phyloP scores from a whole-genome alignment of 2,888 invertebrate genomes.

The Cheilosia pagana region DNA sequence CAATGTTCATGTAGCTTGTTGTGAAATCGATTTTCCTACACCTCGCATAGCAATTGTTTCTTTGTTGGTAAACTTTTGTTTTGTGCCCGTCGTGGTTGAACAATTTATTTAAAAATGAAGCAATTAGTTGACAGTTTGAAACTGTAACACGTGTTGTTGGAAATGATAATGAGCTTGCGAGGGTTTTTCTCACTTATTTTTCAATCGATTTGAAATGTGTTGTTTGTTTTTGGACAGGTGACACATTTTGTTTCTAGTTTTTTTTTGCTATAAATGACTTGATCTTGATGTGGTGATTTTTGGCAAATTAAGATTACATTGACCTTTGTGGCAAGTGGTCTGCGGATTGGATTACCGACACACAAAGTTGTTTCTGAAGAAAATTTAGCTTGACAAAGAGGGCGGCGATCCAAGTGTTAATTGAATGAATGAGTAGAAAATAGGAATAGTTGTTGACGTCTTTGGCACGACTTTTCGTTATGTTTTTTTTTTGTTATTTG shows the following conservation, averaged over 20 bases:
- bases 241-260: constrained; percentile 38
- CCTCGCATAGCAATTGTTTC: constrained; percentile 16
- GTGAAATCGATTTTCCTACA: constrained; percentile 63
- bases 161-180: constrained; percentile 48
- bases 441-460: too few relatives aligned
- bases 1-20: not conserved
- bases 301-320: constrained; percentile 46
- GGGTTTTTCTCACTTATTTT: constrained; percentile 3
- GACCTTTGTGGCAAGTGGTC: constrained; percentile 13
- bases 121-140: constrained; percentile 68
- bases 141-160: constrained; percentile 68
- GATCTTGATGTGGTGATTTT: constrained; percentile 37
- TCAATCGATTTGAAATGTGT: not conserved
- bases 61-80: constrained; percentile 25
- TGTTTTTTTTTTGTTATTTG: too few relatives aligned
- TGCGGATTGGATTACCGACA: not conserved
- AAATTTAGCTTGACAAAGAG: too few relatives aligned
- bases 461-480: too few relatives aligned
- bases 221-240: constrained; percentile 41
- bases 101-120: constrained; percentile 64
- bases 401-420: too few relatives aligned
- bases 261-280: constrained; percentile 41
- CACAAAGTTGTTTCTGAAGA: too few relatives aligned
- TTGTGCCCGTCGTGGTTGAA: constrained; percentile 40
- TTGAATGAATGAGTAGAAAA: too few relatives aligned